A percentile compares a stretch with the other conserved stretches of the same genome.
Evolutionary conservation across 1,140 invertebrate species (phyloP).

Genomic region (Dendroctonus ponderosae): DNA sequence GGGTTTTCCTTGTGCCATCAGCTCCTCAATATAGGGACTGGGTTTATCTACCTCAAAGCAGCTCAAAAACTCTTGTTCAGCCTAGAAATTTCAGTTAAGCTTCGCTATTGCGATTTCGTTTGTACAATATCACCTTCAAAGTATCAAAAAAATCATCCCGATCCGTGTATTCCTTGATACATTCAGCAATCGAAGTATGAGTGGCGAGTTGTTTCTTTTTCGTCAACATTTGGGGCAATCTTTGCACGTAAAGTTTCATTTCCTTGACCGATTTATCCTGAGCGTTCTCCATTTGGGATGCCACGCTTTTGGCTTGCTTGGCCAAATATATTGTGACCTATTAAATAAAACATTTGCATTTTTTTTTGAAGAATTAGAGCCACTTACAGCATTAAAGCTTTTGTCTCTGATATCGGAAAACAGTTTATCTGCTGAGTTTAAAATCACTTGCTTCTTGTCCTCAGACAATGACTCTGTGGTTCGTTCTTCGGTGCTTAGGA

Average conservation of each 20-base stretch:
- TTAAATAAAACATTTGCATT: neutral
- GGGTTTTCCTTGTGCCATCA: slow-evolving; percentile 80
- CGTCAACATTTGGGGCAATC: slow-evolving; percentile 84
- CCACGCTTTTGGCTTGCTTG: slow-evolving; percentile 83
- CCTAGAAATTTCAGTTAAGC: slow-evolving; percentile 36
- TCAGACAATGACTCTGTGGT: slow-evolving; percentile 59
- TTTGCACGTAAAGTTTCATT: slow-evolving; percentile 91
- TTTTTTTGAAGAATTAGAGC: neutral
- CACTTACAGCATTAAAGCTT: slow-evolving; percentile 80
- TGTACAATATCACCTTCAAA: slow-evolving; percentile 39
- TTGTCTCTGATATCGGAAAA: slow-evolving; percentile 89
- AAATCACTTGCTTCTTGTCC: slow-evolving; percentile 79
- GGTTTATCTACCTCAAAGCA: slow-evolving; percentile 88
- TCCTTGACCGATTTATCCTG: slow-evolving; percentile 89
- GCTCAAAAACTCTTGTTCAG: slow-evolving; percentile 90
- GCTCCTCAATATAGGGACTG: slow-evolving; percentile 85
- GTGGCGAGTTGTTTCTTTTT: slow-evolving; percentile 80
- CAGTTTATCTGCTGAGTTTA: slow-evolving; percentile 89
- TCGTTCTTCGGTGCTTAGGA: slow-evolving; percentile 66
- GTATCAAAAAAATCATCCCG: slow-evolving; percentile 48
- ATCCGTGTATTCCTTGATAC: slow-evolving; percentile 60
- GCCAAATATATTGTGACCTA: slow-evolving; percentile 78
- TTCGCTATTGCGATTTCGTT: neutral
- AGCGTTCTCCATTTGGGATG: slow-evolving; percentile 81
- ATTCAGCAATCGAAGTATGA: slow-evolving; percentile 64